Conservation (phyloP, 2,113 vertebrate species). For the Ammodytes marinus region DNA sequence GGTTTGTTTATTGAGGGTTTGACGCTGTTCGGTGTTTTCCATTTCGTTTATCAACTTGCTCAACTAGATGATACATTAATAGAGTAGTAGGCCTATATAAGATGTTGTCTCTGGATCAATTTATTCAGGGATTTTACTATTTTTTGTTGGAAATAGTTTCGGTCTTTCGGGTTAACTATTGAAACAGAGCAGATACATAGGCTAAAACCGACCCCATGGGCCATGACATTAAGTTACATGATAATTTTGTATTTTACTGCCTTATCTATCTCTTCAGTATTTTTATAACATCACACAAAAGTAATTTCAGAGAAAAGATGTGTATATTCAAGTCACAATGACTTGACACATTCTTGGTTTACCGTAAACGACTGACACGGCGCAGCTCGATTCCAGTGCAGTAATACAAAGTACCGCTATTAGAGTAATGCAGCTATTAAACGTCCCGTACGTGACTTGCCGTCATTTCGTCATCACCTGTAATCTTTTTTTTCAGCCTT, state of each 20-base stretch:
- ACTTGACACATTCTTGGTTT: conserved; percentile 69
- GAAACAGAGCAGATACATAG: no score
- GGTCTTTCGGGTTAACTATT: neutral
- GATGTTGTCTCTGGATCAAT: neutral
- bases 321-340: conserved; percentile 66
- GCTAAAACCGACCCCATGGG: no score
- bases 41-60: no score
- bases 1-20: no score
- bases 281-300: neutral
- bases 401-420: neutral
- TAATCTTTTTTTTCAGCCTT: neutral
- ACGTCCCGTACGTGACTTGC: accelerated
- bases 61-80: neutral
- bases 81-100: no score
- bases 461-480: neutral
- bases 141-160: neutral
- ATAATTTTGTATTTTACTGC: neutral
- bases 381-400: neutral
- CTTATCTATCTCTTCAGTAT: neutral
- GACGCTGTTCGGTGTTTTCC: neutral
- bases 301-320: neutral
- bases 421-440: no score
- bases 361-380: conserved; percentile 14
- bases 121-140: neutral
- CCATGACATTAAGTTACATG: no score